These are phyloP conservation scores for Tethea ocularis DNA, from an alignment of 2,888 invertebrate genomes.

Conservation along the genomic window DNA sequence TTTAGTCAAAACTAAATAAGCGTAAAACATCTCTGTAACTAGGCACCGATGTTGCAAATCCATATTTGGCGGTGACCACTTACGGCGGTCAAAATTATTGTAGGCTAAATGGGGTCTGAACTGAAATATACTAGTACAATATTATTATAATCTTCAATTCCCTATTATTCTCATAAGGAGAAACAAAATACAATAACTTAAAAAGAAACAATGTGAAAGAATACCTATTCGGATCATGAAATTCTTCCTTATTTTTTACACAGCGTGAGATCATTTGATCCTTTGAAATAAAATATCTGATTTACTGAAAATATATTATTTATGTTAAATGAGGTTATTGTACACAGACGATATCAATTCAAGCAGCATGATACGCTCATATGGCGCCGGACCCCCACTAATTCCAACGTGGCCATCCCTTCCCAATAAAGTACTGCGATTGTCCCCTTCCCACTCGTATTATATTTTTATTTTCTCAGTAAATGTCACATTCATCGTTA, in stretches of 20 bases:
- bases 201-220: not conserved
- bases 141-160: too few relatives aligned
- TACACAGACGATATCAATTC: constrained; percentile 27
- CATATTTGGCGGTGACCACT: too few relatives aligned
- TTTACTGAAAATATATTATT: constrained; percentile 26
- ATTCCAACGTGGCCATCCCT: constrained; percentile 48
- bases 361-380: constrained; percentile 42
- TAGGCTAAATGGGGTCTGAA: too few relatives aligned
- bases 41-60: too few relatives aligned
- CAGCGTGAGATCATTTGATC: constrained; percentile 36
- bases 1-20: too few relatives aligned
- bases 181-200: too few relatives aligned
- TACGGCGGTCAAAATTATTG: too few relatives aligned
- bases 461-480: constrained; percentile 57
- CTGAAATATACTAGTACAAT: too few relatives aligned
- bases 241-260: constrained; percentile 21
- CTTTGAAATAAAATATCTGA: constrained; percentile 24
- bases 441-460: constrained; percentile 42
- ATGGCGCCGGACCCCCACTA: constrained; percentile 66
- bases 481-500: constrained; percentile 39
- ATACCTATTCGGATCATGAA: too few relatives aligned
- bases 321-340: constrained; percentile 17
- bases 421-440: constrained; percentile 53
- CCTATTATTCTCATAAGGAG: too few relatives aligned
- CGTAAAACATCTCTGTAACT: too few relatives aligned